Base-by-base conservation (phyloP, 2,797 vertebrate genomes). In the Holocentrus rufus region DNA sequence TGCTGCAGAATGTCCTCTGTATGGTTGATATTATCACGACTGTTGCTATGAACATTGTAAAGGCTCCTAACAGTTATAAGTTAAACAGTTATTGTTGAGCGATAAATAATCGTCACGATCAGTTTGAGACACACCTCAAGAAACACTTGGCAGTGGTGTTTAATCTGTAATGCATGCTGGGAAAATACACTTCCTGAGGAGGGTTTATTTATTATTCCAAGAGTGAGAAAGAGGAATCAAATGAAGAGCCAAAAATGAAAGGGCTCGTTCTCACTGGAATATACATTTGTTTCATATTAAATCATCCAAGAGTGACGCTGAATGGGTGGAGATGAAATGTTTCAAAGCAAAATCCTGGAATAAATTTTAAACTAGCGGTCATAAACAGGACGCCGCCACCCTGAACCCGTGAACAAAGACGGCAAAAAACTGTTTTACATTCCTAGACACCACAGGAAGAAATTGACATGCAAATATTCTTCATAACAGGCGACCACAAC, bases 1-100 rank as follows among this genome's bases (percentile, higher is more conserved):
- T 52, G 20, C 20, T 34, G 52, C 36, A 69, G 2, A 60, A 46
- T 58, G 49, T 74, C 4, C 20, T 52, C 70, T 81, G 81, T 73
- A 82, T 47, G 82, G 79, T 55, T 20, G 47, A 53, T 42, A 64
- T 0, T 34, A 2, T 4, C 2, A 47, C 17, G 30, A 30, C 11
- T 18, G 25, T 44, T 0, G 34, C 65, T 1, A 18, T 47, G 23
- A 57, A 52, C 30, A 42, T 23, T 5, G 34, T 23, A 14, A 60
- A 68, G n/a, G 1, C 25, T 62, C 62, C 39, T 27, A 57, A 64
- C 20, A n/a, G n/a, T n/a, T n/a, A n/a, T n/a, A n/a, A n/a, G n/a
- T n/a, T n/a, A n/a, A n/a, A n/a, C n/a, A n/a, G n/a, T n/a, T n/a
- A n/a, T n/a, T 1, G 46, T 53, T 54, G 31, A 52, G 22, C 31